phyloP scores from a whole-genome alignment of 2,113 vertebrate genomes.

The Heterotilapia buettikoferi region DNA sequence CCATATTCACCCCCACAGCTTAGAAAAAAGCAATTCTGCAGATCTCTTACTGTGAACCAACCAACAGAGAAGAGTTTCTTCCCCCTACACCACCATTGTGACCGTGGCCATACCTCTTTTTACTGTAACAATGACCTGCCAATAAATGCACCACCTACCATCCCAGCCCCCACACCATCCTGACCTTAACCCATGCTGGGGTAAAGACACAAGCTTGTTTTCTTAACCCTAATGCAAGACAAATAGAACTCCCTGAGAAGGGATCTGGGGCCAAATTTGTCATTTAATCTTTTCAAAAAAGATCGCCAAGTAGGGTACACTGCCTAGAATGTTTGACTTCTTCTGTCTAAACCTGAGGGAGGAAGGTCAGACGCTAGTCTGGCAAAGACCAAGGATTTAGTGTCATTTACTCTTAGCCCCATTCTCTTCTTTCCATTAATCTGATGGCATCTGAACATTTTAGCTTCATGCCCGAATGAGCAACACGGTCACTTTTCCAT shows the following conservation, averaged over 20 bases:
- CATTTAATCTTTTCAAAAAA: conserved; percentile 53
- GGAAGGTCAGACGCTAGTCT: conserved; percentile 25
- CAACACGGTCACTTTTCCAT: background rate
- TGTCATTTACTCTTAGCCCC: conserved; percentile 24
- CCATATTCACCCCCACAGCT: conserved; percentile 24
- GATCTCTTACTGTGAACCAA: conserved; percentile 30
- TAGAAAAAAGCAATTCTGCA: conserved; percentile 5
- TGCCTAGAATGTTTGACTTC: conserved; percentile 57
- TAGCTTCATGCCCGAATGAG: background rate
- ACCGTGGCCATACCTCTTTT: conserved; percentile 22
- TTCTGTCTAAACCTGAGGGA: conserved; percentile 23
- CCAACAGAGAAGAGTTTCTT: conserved; percentile 12
- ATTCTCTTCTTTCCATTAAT: background rate
- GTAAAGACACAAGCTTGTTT: conserved; percentile 53
- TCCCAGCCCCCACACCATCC: background rate
- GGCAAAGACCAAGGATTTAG: conserved; percentile 56
- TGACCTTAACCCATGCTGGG: conserved; percentile 34
- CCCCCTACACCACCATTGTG: conserved; percentile 35
- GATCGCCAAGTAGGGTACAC: conserved; percentile 8
- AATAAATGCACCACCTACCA: conserved; percentile 1
- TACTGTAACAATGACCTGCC: conserved; percentile 57
- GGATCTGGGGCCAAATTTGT: conserved; percentile 52
- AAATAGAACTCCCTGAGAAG: conserved; percentile 53
- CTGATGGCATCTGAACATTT: background rate
- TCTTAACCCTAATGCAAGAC: conserved; percentile 61